Base-by-base conservation (phyloP, 2,113 vertebrate species). In the Halichoerus grypus region DNA sequence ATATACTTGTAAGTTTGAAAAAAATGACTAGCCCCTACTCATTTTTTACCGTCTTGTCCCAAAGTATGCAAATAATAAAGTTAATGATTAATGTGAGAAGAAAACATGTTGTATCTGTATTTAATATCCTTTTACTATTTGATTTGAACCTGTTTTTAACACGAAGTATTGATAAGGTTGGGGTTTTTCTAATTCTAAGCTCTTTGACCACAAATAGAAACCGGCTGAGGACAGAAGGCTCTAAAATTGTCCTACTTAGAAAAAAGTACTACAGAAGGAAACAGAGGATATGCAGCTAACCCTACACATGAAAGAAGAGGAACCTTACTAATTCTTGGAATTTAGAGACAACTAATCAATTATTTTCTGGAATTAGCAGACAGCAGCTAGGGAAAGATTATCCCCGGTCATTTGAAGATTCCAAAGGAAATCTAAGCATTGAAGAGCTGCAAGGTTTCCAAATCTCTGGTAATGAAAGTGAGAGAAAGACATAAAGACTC, bases 181-280 rank as follows among this genome's bases (percentile, higher is more conserved):
- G 46, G 9, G 5, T 31, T 93, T 91, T 93, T 81, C 53, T 94
- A 36, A 96, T 83, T 94, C 67, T 83, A 86, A 95, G 33, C 10
- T 74, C 74, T 77, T 94, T 97, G 67, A 57, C 69, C 79, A 57
- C 53, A 93, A 59, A 51, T 61, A 71, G 59, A 91, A 97, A 49
- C 18, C 46, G 89, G 7, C 36, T 69, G 53, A 97, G n/a, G 39
- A 33, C 57, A 91, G 24, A 88, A 83, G 13, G 9, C 42, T 94
- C 19, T 76, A 88, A 51, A 59, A 67, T 92, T 80, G 71, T 80
- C n/a, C 67, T 46, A 26, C 77, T 94, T 65, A 79, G 12, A 28
- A 84, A 94, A 77, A 88, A 71, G 46, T 4, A 36, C 21, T 10
- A 59, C 21, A 8, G 49, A 95, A 94, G 72, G 61, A 91, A 88